Base-by-base conservation (phyloP, 1,140 invertebrate species). In the Drosophila kohkoa region DNA sequence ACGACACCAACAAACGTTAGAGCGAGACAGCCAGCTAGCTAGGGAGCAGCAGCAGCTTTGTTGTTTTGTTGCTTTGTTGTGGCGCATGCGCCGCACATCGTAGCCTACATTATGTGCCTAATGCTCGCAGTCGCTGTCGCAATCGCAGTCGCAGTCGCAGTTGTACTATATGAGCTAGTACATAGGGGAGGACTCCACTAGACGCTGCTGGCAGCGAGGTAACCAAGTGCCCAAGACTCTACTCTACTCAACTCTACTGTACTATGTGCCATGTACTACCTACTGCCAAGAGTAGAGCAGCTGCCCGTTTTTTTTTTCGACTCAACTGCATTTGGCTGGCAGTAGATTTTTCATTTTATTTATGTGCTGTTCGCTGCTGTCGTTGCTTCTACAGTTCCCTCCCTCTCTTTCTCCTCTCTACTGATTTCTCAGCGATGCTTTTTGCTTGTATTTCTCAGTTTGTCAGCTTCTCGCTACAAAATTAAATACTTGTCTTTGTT, bases 301-400 rank as follows among this genome's bases (percentile, higher is more conserved):
- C 38, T 68, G 64, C 75, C n/a, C 35, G 67, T 41, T 66, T 25
- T 48, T 65, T 65, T 57, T 52, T 68, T 58, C 52, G 52, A 75
- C 71, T 77, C 63, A 68, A 88, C 85, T 89, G 86, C 85, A 89
- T 89, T 89, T 89, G 77, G 85, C 67, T 79, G 85, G 81, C 78
- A 89, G 85, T 89, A 89, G 85, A 89, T 89, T 89, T 89, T 89
- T 89, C 85, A 89, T 89, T 89, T 85, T 89, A 89, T 89, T 89
- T 89, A 89, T 89, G 86, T 90, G 85, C 85, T 87, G 58, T 46
- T 57, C 64, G 38, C 49, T 60, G 20, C 20, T 25, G 45, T 48
- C 62, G 59, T 32, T 25, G 15, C n/a, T n/a, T 13, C 16, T 11
- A 16, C 70, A 45, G 6, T 13, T 4, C 58, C 15, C 11, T 1